Evolutionary conservation across 23 tunicate genomes (phyloP), one percentile per base, ranked within the genome.

Genomic region (Corella eumyota): DNA sequence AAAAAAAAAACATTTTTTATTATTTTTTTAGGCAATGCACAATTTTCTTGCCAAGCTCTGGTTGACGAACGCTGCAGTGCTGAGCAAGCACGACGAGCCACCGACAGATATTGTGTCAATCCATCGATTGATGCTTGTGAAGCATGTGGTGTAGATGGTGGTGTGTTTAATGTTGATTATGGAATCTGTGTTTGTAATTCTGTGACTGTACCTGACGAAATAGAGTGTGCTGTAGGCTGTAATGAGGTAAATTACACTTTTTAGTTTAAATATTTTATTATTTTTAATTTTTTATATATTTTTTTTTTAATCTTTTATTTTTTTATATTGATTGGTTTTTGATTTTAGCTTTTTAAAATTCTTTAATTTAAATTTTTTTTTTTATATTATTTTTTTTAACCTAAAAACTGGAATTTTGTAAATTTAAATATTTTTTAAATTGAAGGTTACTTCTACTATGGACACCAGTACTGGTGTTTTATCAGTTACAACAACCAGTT

Each of bases 11-110:
- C n/a, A n/a, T n/a, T n/a, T n/a, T 15, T 40, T 40, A 9, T 4
- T 30, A 15, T 60, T 4, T 30, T 28, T 64, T 32, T 27, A 88
- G 96, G 96, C 23, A 88, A 88, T 58, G 67, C 96, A 6, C 69
- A 62, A 6, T 55, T 53, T 24, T 74, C 81, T 1, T 88, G 96
- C 40, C 75, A 88, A 34, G 69, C 88, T 21, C 26, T 64, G 13
- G 99, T 93, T 3, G 93, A 93, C 44, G 67, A 47, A 25, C 58
- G 99, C 22, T 93, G 99, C 56, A 90, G 57, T 15, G 45, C 69
- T 51, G 95, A 58, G 17, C 61, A 72, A 37, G 61, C 90, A n/a
- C 45, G 99, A 31, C 25, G 46, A 9, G 81, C 95, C 28, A 62
- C 68, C 25, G 71, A 69, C 36, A 78, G 98, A 23, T 36, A 72